Evolutionary conservation across 35 echinoderm and acorn worm genomes (phyloP).

Genomic region (Lytechinus variegatus): DNA sequence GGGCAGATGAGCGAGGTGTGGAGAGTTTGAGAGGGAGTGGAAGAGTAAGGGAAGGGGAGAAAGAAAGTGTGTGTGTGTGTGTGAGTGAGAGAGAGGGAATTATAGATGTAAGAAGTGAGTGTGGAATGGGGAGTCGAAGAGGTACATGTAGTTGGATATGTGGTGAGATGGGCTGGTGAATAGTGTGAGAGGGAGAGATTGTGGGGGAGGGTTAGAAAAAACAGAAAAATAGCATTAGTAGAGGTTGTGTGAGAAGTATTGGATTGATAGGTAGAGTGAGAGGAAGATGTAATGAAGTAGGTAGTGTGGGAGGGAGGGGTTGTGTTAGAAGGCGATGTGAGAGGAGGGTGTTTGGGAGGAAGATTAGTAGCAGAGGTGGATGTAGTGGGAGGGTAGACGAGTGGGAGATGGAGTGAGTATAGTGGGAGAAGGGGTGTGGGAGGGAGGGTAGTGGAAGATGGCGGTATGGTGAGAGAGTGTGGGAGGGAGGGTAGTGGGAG

Average conservation of each 20-base stretch:
- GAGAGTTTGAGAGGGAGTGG: background rate
- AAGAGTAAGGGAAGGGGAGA: background rate
- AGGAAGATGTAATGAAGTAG: too few species aligned
- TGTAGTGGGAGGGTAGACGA: background rate
- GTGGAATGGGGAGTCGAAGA: background rate
- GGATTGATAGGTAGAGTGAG: too few species aligned
- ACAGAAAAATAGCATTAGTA: too few species aligned
- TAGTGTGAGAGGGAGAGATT: too few species aligned
- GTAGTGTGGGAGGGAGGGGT: background rate
- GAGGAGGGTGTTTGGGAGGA: too few species aligned
- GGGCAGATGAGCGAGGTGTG: too few species aligned
- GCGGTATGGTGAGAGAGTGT: background rate
- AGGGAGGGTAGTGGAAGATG: background rate
- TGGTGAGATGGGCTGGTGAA: too few species aligned
- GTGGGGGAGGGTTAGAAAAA: too few species aligned
- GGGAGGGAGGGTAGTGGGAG: background rate
- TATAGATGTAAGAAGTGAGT: background rate
- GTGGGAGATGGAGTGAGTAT: too few species aligned
- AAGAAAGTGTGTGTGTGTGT: background rate
- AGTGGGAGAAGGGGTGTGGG: too few species aligned
- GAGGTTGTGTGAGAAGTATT: too few species aligned
- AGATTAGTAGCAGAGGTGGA: background rate
- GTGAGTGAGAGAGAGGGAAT: background rate
- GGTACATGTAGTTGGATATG: background rate
- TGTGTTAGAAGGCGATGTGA: background rate